phyloP scores from a whole-genome alignment of 2,113 vertebrate species.

The Phasianus colchicus region DNA sequence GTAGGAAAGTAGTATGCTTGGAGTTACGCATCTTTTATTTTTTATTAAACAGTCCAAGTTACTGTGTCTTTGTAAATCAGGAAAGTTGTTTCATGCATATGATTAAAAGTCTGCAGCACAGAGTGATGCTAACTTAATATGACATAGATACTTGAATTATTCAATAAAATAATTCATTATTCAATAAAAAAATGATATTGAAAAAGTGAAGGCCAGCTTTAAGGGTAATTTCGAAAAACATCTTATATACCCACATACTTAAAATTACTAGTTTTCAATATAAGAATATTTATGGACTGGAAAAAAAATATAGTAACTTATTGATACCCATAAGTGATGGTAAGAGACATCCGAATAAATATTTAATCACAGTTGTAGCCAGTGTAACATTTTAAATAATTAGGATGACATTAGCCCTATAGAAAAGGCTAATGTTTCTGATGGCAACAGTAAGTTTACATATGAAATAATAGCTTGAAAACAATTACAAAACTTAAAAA shows the following conservation, averaged over 20 bases:
- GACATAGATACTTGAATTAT: conserved; percentile 21
- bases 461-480: neutral
- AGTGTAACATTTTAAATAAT: neutral
- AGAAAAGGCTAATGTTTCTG: neutral
- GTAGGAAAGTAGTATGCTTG: neutral
- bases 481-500: neutral
- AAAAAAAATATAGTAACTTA: neutral
- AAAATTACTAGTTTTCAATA: neutral
- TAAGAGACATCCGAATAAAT: neutral
- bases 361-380: neutral
- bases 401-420: neutral
- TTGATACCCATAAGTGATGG: neutral
- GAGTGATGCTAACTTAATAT: neutral
- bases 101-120: neutral
- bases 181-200: neutral
- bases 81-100: neutral
- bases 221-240: conserved; percentile 24
- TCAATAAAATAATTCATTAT: conserved; percentile 22
- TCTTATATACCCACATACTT: neutral
- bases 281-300: neutral
- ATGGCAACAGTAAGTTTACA: neutral
- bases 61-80: neutral
- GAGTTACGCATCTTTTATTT: neutral
- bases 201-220: neutral
- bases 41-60: neutral